Evolutionary conservation across 2,888 invertebrate genomes (phyloP), one percentile per base, ranked within the genome.

Genomic region (Mylabris sibirica): DNA sequence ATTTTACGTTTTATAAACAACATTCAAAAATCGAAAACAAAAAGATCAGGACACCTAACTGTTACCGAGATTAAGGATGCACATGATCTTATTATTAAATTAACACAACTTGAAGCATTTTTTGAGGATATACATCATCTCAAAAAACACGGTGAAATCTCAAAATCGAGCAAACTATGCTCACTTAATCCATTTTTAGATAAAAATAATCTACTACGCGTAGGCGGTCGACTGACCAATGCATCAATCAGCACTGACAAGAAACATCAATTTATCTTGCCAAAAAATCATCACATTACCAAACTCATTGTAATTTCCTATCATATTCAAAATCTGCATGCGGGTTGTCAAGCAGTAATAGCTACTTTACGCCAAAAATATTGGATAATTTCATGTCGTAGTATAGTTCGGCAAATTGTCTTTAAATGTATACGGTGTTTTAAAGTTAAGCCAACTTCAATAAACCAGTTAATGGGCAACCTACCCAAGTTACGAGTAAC

Each of bases 391-490:
- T 38, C 59, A 22, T 74, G 71, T 35, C 53, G 65, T 24, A 62
- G 59, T 24, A 5, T 60, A 20, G 64, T 68, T 11, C 64, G 69
- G 22, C 30, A 53, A n/a, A 60, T 65, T 20, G 41, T 72, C 3
- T 20, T 63, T 12, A 64, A 71, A 44, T 75, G 74, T 57, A 64
- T 73, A 4, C 44, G 1, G 11, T 77, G 76, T 64, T 71, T 68
- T 60, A 64, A 66, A 44, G 53, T 59, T 4, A 72, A 75, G 11
- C 70, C 76, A 22, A 59, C 12, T 24, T 14, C 44, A 35, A 44
- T 66, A 8, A 22, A 66, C 1, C 74, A 75, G 49, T 8, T 74
- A 9, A 81, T 80, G 80, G 78, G 76, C 17, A 64, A 76, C 59
- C 69, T 81, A 59, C 80, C 80, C 5, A 59, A 35, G 30, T 30